Evolutionary conservation across 2,113 vertebrate species (phyloP), one percentile per base, ranked within the genome.

Genomic region (Erpornis zantholeuca): DNA sequence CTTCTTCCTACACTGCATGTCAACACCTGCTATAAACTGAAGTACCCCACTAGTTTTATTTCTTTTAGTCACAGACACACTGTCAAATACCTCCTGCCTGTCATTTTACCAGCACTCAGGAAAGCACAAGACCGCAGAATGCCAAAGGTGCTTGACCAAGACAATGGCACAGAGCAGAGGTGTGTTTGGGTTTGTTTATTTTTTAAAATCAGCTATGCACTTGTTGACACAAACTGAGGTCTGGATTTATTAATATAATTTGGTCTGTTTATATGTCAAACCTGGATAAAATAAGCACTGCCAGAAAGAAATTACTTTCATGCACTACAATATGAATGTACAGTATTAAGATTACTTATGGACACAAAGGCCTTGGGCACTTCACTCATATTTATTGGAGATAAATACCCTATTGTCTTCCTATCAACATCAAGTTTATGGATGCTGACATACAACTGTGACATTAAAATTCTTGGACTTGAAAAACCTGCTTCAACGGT

Each of bases 221-320:
- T 69, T 68, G 23, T 45, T 76, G 80, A 79, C 61, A 72, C 8
- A 91, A 72, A 81, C 6, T 65, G 23, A 50, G 33, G 22, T 82
- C n/a, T 72, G 49, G 35, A 82, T 68, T 85, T 82, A 82, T 71
- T 89, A 73, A 68, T 44, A 83, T 12, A 12, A 73, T 44, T 85
- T 76, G 35, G 28, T 59, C 63, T 45, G 70, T 86, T 86, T 60
- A 59, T 44, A 59, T 69, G 14, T 71, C 76, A 84, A 96, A 91
- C 56, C 44, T 75, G 25, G 9, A 59, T 61, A 79, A 56, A 96
- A 66, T 53, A 94, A 75, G 9, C 29, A 15, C 28, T 97, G 93
- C 92, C 96, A 97, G 80, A 91, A 97, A 89, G 40, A 92, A 90
- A 93, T 87, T 10, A 49, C 45, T 84, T 95, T 75, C 78, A 53